phyloP scores from a whole-genome alignment of 2,888 invertebrate species.

The Lissocephala sabroskyi region DNA sequence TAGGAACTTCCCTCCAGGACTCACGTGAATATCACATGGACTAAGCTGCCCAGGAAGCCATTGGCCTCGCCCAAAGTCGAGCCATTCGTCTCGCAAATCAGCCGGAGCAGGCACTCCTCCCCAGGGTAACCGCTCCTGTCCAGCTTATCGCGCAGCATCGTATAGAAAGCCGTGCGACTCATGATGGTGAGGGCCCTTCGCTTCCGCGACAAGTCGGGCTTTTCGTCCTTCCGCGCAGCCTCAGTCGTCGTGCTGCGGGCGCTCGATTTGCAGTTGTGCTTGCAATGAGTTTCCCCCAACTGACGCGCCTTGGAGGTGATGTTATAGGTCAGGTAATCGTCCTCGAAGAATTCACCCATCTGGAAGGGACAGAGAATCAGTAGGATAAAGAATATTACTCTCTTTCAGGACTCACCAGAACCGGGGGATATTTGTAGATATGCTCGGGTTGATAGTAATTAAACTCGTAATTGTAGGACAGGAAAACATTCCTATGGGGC shows the following conservation, averaged over 20 bases:
- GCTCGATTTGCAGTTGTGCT: conserved; percentile 28
- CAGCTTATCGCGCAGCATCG: conserved; percentile 58
- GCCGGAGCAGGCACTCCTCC: conserved; percentile 76
- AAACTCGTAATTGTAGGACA: conserved; percentile 83
- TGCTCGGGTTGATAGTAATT: conserved; percentile 78
- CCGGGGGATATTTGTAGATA: conserved; percentile 56
- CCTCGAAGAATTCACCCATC: conserved; percentile 45
- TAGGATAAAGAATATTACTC: conserved; percentile 16
- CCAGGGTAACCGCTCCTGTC: conserved; percentile 74
- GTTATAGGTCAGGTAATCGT: conserved; percentile 36
- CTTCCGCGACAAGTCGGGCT: not conserved
- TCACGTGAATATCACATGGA: conserved; percentile 81
- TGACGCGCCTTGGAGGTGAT: conserved; percentile 22
- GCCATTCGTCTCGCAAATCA: conserved; percentile 79
- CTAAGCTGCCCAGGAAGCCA: conserved; percentile 78
- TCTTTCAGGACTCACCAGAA: conserved; percentile 50
- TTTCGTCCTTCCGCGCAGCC: not conserved
- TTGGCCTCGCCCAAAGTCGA: conserved; percentile 72
- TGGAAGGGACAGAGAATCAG: not conserved
- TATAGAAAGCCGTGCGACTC: conserved; percentile 59
- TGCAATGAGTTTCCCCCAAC: conserved; percentile 15
- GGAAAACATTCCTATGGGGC: conserved; percentile 80
- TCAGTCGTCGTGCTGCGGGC: not conserved
- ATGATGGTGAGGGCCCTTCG: conserved; percentile 42
- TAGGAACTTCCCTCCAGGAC: no score